These are phyloP conservation scores for Falco concolor DNA, from an alignment of 2,797 vertebrate genomes.

Conservation along the genomic window DNA sequence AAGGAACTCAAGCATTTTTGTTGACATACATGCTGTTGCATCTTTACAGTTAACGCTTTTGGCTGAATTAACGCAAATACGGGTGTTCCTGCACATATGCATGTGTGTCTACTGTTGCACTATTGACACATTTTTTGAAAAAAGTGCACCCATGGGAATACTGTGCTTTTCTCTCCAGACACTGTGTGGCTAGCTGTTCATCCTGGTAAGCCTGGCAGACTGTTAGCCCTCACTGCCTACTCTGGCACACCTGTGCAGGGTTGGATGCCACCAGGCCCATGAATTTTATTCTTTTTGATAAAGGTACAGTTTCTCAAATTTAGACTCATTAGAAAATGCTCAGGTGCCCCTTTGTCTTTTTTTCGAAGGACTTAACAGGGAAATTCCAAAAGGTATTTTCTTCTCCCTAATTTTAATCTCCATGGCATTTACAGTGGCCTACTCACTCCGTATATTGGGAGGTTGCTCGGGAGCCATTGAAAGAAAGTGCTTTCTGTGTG, in stretches of 20 bases:
- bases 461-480: background rate
- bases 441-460: background rate
- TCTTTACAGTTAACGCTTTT: background rate
- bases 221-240: fast-evolving
- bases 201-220: background rate
- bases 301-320: background rate
- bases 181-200: background rate
- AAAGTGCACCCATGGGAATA: background rate
- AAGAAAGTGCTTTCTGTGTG: background rate
- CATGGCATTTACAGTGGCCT: background rate
- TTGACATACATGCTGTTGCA: background rate
- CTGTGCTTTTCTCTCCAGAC: background rate
- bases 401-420: background rate
- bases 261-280: background rate
- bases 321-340: background rate
- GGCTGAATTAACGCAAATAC: background rate
- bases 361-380: background rate
- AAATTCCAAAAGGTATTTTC: background rate
- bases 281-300: background rate
- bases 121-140: background rate
- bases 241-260: background rate
- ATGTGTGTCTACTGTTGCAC: background rate
- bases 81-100: background rate
- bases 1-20: background rate
- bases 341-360: background rate